Evolutionary conservation across 2,113 vertebrate genomes (phyloP), one percentile per base, ranked within the genome.

Genomic region (Hyperopisus bebe): DNA sequence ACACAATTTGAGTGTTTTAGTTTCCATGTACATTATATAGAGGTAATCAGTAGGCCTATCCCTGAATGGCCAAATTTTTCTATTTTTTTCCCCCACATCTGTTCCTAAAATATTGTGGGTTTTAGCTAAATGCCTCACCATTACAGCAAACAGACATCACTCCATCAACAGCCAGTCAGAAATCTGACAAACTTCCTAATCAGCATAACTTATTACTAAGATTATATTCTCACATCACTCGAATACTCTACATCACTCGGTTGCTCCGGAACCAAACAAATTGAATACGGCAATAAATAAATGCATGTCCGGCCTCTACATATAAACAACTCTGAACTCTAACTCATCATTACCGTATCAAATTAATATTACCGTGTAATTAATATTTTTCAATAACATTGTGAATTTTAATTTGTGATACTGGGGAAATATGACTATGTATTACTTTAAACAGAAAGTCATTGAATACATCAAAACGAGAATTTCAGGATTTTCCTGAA

Each of bases 361-460:
- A 35, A 77, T 39, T 35, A 77, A 39, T 17, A 77, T 35, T 39
- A 39, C 5, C 0, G n/a, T 66, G 62, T 31, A 77, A 35, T 39
- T 42, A 42, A 77, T 19, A 19, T 19, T 15, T 77, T 77, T 77
- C 15, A 77, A 19, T 39, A 42, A 5, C 1, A 42, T 4, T 13
- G 8, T 4, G n/a, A 27, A 66, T 31, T 55, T 70, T 70, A 31
- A 31, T 70, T 70, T 70, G 62, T 31, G 10, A 70, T 31, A 70
- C n/a, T 31, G n/a, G 62, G 62, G 10, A 70, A 70, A 70, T 11
- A 31, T 70, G n/a, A 70, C n/a, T 27, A 9, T 66, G 62, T 70
- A 11, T 27, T 31, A 27, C 62, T 70, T 70, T 70, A 84, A 42
- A 84, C 39, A 88, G 74, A 86, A 87, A 91, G 83, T 50, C 48